Conservation (phyloP, 2,113 vertebrate species). For the Sinocyclocheilus grahami region DNA sequence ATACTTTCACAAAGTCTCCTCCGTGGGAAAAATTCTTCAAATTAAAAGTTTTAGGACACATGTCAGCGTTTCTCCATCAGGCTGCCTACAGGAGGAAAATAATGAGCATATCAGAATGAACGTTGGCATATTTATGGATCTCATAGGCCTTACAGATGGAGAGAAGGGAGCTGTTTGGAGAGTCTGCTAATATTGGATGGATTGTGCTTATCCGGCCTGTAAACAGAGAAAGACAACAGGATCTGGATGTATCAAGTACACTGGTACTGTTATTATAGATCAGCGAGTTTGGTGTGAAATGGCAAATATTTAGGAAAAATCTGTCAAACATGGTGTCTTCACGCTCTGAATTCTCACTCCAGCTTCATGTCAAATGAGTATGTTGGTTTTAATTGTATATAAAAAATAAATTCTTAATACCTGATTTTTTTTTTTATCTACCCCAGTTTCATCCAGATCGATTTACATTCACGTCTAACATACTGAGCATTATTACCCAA, state of each 20-base stretch:
- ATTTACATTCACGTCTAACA: background rate
- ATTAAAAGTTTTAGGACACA: slow-evolving; percentile 20
- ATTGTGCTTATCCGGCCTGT: slow-evolving; percentile 37
- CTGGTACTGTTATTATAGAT: slow-evolving; percentile 2
- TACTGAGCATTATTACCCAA: background rate
- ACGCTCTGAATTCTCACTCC: background rate
- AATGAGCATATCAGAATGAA: slow-evolving; percentile 26
- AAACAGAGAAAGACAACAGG: slow-evolving; percentile 36
- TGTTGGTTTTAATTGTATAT: background rate
- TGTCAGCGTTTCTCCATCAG: slow-evolving; percentile 14
- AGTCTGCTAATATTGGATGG: slow-evolving; percentile 36
- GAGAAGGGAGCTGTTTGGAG: background rate
- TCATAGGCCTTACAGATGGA: background rate
- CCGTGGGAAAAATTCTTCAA: slow-evolving; percentile 5
- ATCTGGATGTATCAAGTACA: slow-evolving; percentile 27
- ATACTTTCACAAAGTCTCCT: slow-evolving; percentile 25
- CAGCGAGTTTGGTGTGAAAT: slow-evolving; percentile 3
- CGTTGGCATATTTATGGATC: background rate
- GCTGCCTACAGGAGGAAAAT: slow-evolving; percentile 33
- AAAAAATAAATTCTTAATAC: too few species aligned
- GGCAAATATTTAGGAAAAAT: background rate
- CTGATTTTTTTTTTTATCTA: background rate
- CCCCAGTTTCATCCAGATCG: background rate
- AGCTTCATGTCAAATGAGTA: background rate
- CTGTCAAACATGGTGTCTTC: background rate